Base-by-base conservation (phyloP, 2,888 invertebrate genomes). In the Mythimna impura region DNA sequence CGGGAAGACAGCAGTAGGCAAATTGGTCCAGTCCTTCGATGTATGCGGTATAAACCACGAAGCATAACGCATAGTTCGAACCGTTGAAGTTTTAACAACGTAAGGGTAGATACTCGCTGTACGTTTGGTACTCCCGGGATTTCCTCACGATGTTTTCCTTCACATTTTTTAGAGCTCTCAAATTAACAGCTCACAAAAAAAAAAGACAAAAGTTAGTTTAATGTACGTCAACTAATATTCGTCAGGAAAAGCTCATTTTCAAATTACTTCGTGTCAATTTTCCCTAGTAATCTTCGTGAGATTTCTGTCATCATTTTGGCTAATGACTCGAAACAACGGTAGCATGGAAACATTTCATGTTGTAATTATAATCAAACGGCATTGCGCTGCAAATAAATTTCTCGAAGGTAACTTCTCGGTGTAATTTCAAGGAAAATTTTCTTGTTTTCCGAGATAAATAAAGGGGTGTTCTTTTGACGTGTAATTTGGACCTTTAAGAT, bases 301-400 rank as follows among this genome's bases (percentile, higher is more conserved):
- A 54, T 68, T 83, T 71, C 84, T 68, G 36, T 20, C 67, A 67
- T 68, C 52, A 61, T 70, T 67, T 58, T 80, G 64, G 22, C n/a
- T 57, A 34, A 74, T 25, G 34, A 36, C 80, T 22, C 10, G 17
- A 55, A 70, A 86, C 77, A 83, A 85, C 69, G 66, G 72, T 9
- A 55, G 25, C 74, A 65, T 57, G 66, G 72, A 65, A 74, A 62
- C 62, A 75, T 79, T 83, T 80, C 69, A 73, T 71, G 61, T 62
- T 55, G 57, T 76, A 79, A 83, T 80, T 80, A 80, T 83, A 71
- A 80, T 73, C 69, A 86, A 86, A 77, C 43, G 63, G 30, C 40
- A 47, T 73, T 75, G 78, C 78, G 77, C 71, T 69, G 47, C 66
- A 80, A 77, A 75, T 77, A 71, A 62, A 78, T 76, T 83, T 68